A percentile compares a stretch with the other conserved stretches of the same genome.
phyloP scores from a whole-genome alignment of 2,113 vertebrate genomes.

The Stegastes partitus region DNA sequence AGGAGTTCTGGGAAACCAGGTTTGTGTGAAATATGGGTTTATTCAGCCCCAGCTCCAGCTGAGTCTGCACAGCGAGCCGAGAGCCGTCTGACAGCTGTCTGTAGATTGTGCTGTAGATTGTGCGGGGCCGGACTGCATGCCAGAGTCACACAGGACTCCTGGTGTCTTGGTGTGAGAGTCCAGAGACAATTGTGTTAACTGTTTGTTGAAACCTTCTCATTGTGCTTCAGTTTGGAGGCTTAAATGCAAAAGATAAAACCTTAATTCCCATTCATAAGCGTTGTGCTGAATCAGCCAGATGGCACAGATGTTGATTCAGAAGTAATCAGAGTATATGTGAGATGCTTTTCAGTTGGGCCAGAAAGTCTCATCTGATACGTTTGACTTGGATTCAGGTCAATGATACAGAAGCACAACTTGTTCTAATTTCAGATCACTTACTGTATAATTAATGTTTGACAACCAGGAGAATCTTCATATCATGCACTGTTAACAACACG shows the following conservation, averaged over 20 bases:
- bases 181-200: conserved; percentile 18
- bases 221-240: not conserved
- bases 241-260: not conserved
- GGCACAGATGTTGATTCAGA: not conserved
- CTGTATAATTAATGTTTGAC: not conserved
- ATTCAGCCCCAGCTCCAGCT: not conserved
- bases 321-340: not conserved
- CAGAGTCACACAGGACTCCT: conserved; percentile 32
- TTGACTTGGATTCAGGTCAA: too few species aligned
- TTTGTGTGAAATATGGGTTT: conserved; percentile 62
- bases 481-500: too few species aligned
- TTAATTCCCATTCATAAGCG: not conserved
- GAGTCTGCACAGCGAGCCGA: not conserved
- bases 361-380: too few species aligned
- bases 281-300: not conserved
- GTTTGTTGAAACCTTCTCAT: conserved; percentile 11
- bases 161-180: conserved; percentile 47
- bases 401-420: too few species aligned
- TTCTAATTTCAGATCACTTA: not conserved
- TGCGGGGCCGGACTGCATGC: conserved; percentile 32
- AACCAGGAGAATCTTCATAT: not conserved
- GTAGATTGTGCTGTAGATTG: conserved; percentile 20
- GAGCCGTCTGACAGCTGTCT: conserved; percentile 26
- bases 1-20: conserved; percentile 94
- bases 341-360: not conserved